These are phyloP conservation scores for Ischnus inquisitorius DNA, from an alignment of 2,888 invertebrate genomes.

Conservation along the genomic window DNA sequence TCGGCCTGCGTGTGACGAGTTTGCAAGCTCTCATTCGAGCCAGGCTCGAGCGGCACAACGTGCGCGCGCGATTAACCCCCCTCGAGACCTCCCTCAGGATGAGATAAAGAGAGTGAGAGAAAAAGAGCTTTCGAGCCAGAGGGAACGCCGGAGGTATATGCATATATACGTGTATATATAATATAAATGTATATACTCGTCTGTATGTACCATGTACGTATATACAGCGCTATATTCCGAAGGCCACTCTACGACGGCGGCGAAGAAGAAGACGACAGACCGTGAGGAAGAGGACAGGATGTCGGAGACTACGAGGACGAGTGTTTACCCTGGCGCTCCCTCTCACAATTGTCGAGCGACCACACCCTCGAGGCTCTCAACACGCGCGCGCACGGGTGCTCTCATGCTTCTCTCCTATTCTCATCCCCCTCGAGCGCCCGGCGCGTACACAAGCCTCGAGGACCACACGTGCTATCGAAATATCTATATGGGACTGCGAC, in stretches of 20 bases:
- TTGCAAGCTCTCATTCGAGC: constrained; percentile 19
- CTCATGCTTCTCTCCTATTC: constrained; percentile 70
- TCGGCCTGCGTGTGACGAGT: constrained; percentile 21
- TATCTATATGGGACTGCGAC: constrained; percentile 17
- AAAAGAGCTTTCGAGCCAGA: constrained; percentile 1
- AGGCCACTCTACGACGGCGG: constrained; percentile 64
- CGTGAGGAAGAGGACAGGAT: constrained; percentile 56
- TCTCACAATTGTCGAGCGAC: constrained; percentile 81
- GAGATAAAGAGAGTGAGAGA: constrained; percentile 21
- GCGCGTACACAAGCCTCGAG: constrained; percentile 41
- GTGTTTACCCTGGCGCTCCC: constrained; percentile 83
- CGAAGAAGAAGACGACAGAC: constrained; percentile 33
- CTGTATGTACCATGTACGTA: not conserved
- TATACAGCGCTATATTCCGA: constrained; percentile 59
- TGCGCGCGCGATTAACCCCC: constrained; percentile 74
- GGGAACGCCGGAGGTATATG: not conserved
- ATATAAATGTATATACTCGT: not conserved
- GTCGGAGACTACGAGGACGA: constrained; percentile 71
- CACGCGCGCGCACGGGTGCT: constrained; percentile 55
- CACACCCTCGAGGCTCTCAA: constrained; percentile 79
- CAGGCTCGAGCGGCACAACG: constrained; percentile 11
- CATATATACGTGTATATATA: not conserved
- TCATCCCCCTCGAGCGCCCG: constrained; percentile 27
- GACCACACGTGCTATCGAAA: constrained; percentile 56
- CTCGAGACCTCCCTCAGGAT: constrained; percentile 66